Evolutionary conservation across 2,797 vertebrate genomes (phyloP), one percentile per base, ranked within the genome.

Genomic region (Vireo griseus): DNA sequence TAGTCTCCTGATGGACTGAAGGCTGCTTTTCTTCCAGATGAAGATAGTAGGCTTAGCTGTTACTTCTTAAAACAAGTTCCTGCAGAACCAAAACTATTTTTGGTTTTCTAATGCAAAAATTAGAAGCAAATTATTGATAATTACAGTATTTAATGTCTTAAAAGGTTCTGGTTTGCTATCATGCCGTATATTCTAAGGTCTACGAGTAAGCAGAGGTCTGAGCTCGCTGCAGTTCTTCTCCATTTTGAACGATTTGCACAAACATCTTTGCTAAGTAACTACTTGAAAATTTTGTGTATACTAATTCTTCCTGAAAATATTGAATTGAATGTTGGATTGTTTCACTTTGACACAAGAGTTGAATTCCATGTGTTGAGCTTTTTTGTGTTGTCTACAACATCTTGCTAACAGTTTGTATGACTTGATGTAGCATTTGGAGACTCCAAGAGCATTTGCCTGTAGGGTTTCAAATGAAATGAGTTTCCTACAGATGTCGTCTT

Each of bases 401-500:
- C 78, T 89, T 92, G 58, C 40, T 63, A 52, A n/a, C 58, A n/a
- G 75, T 95, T 88, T 82, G 54, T 4, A 5, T 87, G 76, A 86
- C 69, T 44, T 93, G 62, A 66, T 88, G 87, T 42, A 83, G 69
- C 33, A 88, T 91, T 94, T 92, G 62, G 75, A 89, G 42, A 39
- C 65, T 83, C 50, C 39, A 58, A 63, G 81, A 77, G 39, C 52
- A 68, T 82, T 94, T 95, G 84, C 81, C 82, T 91, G 55, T 75
- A 72, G 84, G 42, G 68, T 95, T 94, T 95, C 57, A 91, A 75
- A 88, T 83, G 37, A 91, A 95, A 93, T 89, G 86, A 83, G 78
- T 72, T 94, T 91, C 89, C 65, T 94, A 78, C 92, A 92, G 89
- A 87, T 95, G 65, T 83, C 94, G 67, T 28, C 47, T 69, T 93